Base-by-base conservation (phyloP, 2,888 invertebrate species). In the Dasypolia templi region DNA sequence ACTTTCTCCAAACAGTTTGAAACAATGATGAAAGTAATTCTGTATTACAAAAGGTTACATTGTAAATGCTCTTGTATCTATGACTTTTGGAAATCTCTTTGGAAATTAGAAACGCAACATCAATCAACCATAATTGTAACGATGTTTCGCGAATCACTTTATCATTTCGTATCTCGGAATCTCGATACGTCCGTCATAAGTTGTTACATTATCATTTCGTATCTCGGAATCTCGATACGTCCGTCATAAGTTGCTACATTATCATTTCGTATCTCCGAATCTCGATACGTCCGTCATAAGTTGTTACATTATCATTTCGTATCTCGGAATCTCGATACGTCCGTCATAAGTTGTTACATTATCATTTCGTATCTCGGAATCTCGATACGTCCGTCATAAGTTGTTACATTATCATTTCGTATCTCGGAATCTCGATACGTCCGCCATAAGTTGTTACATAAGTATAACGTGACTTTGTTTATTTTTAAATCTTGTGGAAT, bases 11-110 rank as follows among this genome's bases (percentile, higher is more conserved):
- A 83, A 86, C 83, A 77, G 64, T 86, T 87, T 86, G 83, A 83
- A 90, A 91, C 92, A 91, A 92, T 91, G 90, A 91, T 82, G 92
- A 92, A 91, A 93, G 91, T 90, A 86, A 86, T 88, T 83, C 81
- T 78, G 79, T 80, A 77, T 77, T 80, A 83, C 82, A 86, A 88
- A 83, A 84, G 79, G 72, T 84, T 77, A 77, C 75, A 75, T 78
- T 76, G 66, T 70, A 79, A 79, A 75, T 44, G 22, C 61, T 61
- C n/a, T 72, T 74, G 72, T 72, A 68, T 55, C 71, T 63, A 72
- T 76, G 58, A 72, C 69, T 79, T 84, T 83, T 81, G 67, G n/a
- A 78, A 78, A 73, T 77, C 46, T 70, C 26, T 72, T 68, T 35
- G 32, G 59, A 59, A 58, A 83, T 77, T 75, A 73, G 61, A 64